A percentile compares a stretch with the other conserved stretches of the same genome.
Evolutionary conservation across 2,888 invertebrate genomes (phyloP).

Genomic region (Microplitis deprimator): DNA sequence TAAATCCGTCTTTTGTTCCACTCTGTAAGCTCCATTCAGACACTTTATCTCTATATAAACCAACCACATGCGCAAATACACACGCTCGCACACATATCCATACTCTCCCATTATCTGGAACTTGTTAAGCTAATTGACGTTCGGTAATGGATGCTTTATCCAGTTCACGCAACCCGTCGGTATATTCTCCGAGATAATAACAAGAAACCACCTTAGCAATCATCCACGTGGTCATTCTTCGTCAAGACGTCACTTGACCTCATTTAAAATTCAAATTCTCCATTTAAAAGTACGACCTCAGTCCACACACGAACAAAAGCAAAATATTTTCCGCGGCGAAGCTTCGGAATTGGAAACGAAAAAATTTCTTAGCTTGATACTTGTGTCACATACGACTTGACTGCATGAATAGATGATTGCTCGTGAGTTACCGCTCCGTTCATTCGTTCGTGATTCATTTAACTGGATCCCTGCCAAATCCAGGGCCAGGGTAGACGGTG

Average conservation of each 20-base stretch:
- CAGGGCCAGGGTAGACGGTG: slow-evolving; percentile 47
- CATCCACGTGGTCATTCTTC: slow-evolving; percentile 5
- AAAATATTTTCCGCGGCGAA: background rate
- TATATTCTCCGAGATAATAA: background rate
- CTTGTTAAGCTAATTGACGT: slow-evolving; percentile 28
- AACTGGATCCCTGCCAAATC: slow-evolving; percentile 62
- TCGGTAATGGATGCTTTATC: slow-evolving; percentile 27
- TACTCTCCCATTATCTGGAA: background rate
- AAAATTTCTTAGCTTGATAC: background rate
- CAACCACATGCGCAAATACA: background rate
- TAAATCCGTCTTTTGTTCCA: background rate
- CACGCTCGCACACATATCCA: background rate
- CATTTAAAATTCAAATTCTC: no score
- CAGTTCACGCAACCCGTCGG: slow-evolving; percentile 26
- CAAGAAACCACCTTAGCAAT: background rate
- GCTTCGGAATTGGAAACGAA: background rate
- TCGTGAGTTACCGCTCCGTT: slow-evolving; percentile 54
- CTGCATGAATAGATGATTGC: slow-evolving; percentile 49
- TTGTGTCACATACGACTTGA: slow-evolving; percentile 47
- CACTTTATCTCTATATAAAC: background rate
- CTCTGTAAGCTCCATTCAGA: background rate
- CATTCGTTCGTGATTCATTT: slow-evolving; percentile 61
- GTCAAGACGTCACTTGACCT: background rate
- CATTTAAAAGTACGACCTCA: no score
- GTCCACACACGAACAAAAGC: no score